These are phyloP conservation scores for Amphiura filiformis DNA, from an alignment of 35 echinoderm and acorn worm species.

Conservation along the genomic window DNA sequence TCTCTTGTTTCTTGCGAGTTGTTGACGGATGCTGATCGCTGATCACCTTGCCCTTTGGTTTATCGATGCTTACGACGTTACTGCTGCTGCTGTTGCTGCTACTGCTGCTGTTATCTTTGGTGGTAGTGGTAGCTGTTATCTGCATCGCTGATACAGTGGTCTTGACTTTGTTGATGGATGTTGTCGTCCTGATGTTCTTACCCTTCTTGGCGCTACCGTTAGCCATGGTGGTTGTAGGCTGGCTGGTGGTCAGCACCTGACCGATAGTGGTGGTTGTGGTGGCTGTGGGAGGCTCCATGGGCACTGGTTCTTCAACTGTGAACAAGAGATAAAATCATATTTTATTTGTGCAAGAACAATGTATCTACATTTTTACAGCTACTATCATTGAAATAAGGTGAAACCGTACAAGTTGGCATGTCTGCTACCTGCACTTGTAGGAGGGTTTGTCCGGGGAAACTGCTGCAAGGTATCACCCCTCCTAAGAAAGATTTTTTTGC, in stretches of 20 bases:
- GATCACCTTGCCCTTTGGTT: slow-evolving; percentile 15
- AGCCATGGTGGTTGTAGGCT: slow-evolving; percentile 30
- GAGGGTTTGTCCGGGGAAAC: too few relatives aligned
- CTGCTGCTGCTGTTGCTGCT: slow-evolving; percentile 18
- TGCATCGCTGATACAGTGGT: slow-evolving; percentile 5
- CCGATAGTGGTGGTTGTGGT: slow-evolving; percentile 93
- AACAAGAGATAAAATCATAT: too few relatives aligned
- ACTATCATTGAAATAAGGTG: too few relatives aligned
- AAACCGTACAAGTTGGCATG: too few relatives aligned
- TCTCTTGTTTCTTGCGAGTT: background rate
- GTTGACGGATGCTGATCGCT: slow-evolving; percentile 25
- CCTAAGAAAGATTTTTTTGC: too few relatives aligned
- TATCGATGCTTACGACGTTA: slow-evolving; percentile 10
- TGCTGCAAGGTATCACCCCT: too few relatives aligned
- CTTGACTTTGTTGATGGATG: slow-evolving; percentile 33
- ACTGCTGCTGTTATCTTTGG: slow-evolving; percentile 10
- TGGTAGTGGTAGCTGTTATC: slow-evolving; percentile 12
- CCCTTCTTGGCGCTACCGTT: slow-evolving; percentile 41
- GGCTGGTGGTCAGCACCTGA: slow-evolving; percentile 63
- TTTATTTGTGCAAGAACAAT: too few relatives aligned
- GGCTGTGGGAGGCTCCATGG: slow-evolving; percentile 84
- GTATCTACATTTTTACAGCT: too few relatives aligned
- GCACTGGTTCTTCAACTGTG: slow-evolving; percentile 93
- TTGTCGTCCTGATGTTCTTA: slow-evolving; percentile 28
- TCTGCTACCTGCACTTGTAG: too few relatives aligned